phyloP scores from a whole-genome alignment of 2,888 invertebrate species.

The Rhynchonema sp. region DNA sequence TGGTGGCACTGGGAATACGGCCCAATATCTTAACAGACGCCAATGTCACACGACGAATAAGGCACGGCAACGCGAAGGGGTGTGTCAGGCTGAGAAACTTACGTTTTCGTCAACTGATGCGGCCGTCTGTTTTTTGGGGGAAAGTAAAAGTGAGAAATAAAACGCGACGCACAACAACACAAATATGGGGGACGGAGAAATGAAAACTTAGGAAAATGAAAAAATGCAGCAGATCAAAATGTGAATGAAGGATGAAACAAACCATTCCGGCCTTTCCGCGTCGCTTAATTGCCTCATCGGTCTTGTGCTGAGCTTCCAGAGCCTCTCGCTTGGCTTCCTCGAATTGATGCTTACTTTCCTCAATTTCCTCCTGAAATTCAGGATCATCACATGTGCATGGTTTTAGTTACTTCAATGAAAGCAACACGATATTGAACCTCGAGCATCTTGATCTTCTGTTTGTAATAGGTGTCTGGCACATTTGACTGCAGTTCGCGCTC shows the following conservation, averaged over 20 bases:
- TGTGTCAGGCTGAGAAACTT: too few species aligned
- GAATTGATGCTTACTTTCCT: background rate
- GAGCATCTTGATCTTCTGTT: conserved; percentile 41
- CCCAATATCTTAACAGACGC: too few species aligned
- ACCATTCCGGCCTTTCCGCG: too few species aligned
- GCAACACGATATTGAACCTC: too few species aligned
- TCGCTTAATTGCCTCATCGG: too few species aligned
- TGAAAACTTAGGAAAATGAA: background rate
- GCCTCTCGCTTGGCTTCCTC: background rate
- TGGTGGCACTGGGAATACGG: too few species aligned
- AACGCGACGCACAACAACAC: background rate
- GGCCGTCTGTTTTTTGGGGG: too few species aligned
- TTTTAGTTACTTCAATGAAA: too few species aligned
- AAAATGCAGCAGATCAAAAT: background rate
- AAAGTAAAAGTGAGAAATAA: background rate
- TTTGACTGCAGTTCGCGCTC: background rate
- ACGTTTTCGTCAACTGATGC: too few species aligned
- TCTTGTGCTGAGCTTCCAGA: background rate
- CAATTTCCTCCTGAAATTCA: background rate
- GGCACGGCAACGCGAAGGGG: too few species aligned
- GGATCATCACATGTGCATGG: background rate
- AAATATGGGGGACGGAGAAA: background rate
- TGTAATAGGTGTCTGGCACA: conserved; percentile 33
- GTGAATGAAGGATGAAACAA: background rate
- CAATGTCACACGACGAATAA: too few species aligned